These are phyloP conservation scores for Muntiacus reevesi DNA, from an alignment of 2,113 vertebrate species.

Conservation along the genomic window DNA sequence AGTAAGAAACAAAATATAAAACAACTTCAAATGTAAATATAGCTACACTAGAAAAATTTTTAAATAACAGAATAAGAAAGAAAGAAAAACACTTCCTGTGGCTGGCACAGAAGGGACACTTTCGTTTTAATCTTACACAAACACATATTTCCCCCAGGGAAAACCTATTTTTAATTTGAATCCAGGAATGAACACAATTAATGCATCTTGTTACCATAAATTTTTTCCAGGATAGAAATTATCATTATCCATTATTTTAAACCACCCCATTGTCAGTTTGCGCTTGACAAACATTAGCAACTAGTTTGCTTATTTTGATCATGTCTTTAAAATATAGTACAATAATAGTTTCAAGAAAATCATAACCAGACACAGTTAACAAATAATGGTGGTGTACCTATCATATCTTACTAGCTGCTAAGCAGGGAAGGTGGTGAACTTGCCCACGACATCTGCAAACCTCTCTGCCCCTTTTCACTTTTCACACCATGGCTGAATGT, in stretches of 20 bases:
- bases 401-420: not conserved
- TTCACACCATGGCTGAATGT: not conserved
- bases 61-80: not conserved
- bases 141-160: not conserved
- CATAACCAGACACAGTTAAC: not conserved
- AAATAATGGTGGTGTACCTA: not conserved
- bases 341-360: not conserved
- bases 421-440: not conserved
- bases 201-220: not conserved
- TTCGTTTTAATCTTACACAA: not conserved
- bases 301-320: not conserved
- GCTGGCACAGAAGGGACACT: not conserved
- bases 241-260: not conserved
- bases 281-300: not conserved
- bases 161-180: conserved; percentile 10
- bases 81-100: not conserved
- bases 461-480: not conserved
- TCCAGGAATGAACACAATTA: not conserved
- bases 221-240: not conserved
- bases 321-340: not conserved
- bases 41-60: not conserved
- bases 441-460: not conserved
- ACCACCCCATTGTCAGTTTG: not conserved
- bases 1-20: not conserved
- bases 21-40: not conserved